A percentile compares a stretch with the other conserved stretches of the same genome.
These are phyloP conservation scores for Mylabris sibirica DNA, from an alignment of 2,888 invertebrate genomes.

Conservation along the genomic window DNA sequence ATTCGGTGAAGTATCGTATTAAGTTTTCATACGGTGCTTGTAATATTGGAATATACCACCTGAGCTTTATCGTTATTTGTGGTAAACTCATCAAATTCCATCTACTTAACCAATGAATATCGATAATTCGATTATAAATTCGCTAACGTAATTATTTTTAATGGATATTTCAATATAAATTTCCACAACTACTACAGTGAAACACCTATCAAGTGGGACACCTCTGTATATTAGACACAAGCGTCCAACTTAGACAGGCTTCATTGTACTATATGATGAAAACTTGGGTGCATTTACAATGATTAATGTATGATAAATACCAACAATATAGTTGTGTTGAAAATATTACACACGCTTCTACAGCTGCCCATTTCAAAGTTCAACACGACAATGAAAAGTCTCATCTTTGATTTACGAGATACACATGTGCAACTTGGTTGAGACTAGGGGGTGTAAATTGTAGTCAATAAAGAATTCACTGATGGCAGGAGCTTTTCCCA, in stretches of 20 bases:
- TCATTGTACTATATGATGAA: conserved; percentile 4
- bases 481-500: not conserved
- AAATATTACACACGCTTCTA: conserved; percentile 30
- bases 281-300: not conserved
- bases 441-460: conserved; percentile 32
- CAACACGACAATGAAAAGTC: conserved; percentile 25
- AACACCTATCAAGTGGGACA: no score
- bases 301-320: conserved; percentile 42
- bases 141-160: not conserved
- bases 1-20: conserved; percentile 43
- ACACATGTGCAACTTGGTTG: conserved; percentile 14
- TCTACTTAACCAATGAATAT: not conserved
- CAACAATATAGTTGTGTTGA: conserved; percentile 30
- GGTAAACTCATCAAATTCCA: not conserved
- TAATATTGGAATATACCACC: conserved; percentile 42
- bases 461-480: conserved; percentile 35
- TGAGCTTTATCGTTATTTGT: conserved; percentile 39
- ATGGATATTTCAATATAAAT: not conserved
- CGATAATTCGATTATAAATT: conserved; percentile 4
- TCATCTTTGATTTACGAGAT: conserved; percentile 26
- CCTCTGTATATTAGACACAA: no score
- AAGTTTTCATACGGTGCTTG: conserved; percentile 43
- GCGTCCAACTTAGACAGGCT: no score
- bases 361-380: conserved; percentile 26
- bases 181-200: no score